These are phyloP conservation scores for Gadus chalcogrammus DNA, from an alignment of 2,113 vertebrate species.

Conservation along the genomic window DNA sequence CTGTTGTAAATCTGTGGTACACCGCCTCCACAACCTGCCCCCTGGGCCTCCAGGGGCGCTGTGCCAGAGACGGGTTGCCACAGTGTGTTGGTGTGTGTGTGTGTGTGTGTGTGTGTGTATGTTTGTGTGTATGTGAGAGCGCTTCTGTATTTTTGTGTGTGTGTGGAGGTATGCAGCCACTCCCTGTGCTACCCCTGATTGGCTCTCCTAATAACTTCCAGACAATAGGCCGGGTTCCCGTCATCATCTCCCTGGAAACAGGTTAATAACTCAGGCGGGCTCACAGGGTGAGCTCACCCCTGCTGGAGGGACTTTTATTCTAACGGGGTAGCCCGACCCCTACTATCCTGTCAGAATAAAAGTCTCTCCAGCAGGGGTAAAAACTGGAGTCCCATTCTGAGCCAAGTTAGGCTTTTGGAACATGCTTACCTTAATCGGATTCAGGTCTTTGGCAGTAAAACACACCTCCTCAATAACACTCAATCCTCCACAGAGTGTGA, in stretches of 20 bases:
- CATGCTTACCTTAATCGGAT: conserved; percentile 17
- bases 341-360: conserved; percentile 16
- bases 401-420: conserved; percentile 28
- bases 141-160: conserved; percentile 24
- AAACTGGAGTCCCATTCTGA: conserved; percentile 13
- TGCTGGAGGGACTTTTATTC: not conserved
- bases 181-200: conserved; percentile 67
- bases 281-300: conserved; percentile 45
- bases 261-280: conserved; percentile 67
- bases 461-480: not conserved
- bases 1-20: too few relatives aligned
- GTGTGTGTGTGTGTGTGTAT: not conserved
- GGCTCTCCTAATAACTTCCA: conserved; percentile 76
- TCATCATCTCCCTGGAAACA: conserved; percentile 72
- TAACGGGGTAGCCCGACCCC: not conserved
- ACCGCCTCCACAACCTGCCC: too few relatives aligned
- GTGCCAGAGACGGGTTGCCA: too few relatives aligned
- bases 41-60: too few relatives aligned
- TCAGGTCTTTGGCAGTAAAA: conserved; percentile 17
- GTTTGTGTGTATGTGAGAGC: conserved; percentile 10
- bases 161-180: conserved; percentile 63
- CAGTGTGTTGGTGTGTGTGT: too few relatives aligned
- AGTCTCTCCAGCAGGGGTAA: conserved; percentile 27
- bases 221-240: conserved; percentile 68
- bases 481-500: too few relatives aligned